Conservation (phyloP, 2,113 vertebrate genomes). For the Dolichallabes microphthalmus region DNA sequence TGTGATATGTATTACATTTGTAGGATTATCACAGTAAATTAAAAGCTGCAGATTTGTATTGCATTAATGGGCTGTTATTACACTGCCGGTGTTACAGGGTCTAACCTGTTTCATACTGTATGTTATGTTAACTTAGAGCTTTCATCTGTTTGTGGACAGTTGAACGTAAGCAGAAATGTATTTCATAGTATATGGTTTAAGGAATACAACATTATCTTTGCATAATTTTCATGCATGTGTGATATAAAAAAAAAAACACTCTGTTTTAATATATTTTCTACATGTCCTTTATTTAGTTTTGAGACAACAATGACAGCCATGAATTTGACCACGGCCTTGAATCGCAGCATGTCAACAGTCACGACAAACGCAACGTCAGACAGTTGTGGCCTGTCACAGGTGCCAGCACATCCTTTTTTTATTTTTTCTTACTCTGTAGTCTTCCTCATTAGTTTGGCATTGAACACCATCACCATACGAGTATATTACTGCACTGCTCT, state of each 20-base stretch:
- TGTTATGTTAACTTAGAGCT: not conserved
- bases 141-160: not conserved
- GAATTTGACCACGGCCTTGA: not conserved
- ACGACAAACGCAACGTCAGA: not conserved
- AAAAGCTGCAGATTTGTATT: too few relatives aligned
- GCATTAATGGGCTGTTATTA: not conserved
- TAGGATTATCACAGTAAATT: too few relatives aligned
- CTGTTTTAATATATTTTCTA: not conserved
- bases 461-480: constrained; percentile 68
- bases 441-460: constrained; percentile 62
- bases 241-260: not conserved
- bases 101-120: too few relatives aligned
- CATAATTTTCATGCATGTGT: not conserved
- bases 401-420: constrained; percentile 51
- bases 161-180: not conserved
- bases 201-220: not conserved
- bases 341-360: not conserved
- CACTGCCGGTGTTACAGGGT: not conserved
- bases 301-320: not conserved
- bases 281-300: not conserved
- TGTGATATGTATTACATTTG: too few relatives aligned
- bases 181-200: not conserved
- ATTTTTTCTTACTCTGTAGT: constrained; percentile 59
- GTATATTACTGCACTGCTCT: constrained; percentile 63
- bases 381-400: not conserved